A percentile compares a stretch with the other conserved stretches of the same genome.
These are phyloP conservation scores for Corticium candelabrum DNA, from an alignment of 37 sponge, comb jelly and placozoan genomes.

Conservation along the genomic window DNA sequence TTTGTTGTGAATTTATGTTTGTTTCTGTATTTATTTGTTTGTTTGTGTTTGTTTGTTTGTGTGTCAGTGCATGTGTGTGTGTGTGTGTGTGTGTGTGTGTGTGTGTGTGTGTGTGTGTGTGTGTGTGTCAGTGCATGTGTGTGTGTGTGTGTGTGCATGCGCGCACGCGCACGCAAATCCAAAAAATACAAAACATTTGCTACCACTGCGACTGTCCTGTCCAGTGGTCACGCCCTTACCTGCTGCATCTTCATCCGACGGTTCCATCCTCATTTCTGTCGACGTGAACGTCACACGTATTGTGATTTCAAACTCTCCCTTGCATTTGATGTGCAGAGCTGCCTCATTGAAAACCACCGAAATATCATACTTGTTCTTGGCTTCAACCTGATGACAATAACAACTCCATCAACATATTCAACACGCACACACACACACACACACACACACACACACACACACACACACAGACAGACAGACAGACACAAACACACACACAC, in stretches of 20 bases:
- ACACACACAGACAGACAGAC: background rate
- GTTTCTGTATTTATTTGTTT: too few relatives aligned
- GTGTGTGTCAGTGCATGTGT: too few relatives aligned
- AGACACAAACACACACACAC: too few relatives aligned
- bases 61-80: too few relatives aligned
- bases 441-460: slow-evolving; percentile 5
- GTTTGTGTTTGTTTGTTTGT: too few relatives aligned
- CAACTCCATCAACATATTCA: background rate
- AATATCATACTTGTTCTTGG: slow-evolving; percentile 30
- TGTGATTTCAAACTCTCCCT: slow-evolving; percentile 26
- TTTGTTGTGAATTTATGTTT: too few relatives aligned
- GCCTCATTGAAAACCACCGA: slow-evolving; percentile 17
- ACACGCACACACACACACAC: slow-evolving; percentile 5
- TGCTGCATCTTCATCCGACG: background rate
- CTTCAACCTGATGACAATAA: background rate
- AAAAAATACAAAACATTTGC: too few relatives aligned
- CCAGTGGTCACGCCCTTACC: background rate
- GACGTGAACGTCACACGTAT: slow-evolving; percentile 42
- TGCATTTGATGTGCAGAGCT: slow-evolving; percentile 24
- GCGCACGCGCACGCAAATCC: too few relatives aligned
- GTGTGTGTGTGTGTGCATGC: too few relatives aligned
- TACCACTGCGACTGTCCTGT: background rate
- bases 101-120: too few relatives aligned
- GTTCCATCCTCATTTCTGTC: slow-evolving; percentile 43
- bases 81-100: too few relatives aligned